These are phyloP conservation scores for Elachura formosa DNA, from an alignment of 2,113 vertebrate species.

Conservation along the genomic window DNA sequence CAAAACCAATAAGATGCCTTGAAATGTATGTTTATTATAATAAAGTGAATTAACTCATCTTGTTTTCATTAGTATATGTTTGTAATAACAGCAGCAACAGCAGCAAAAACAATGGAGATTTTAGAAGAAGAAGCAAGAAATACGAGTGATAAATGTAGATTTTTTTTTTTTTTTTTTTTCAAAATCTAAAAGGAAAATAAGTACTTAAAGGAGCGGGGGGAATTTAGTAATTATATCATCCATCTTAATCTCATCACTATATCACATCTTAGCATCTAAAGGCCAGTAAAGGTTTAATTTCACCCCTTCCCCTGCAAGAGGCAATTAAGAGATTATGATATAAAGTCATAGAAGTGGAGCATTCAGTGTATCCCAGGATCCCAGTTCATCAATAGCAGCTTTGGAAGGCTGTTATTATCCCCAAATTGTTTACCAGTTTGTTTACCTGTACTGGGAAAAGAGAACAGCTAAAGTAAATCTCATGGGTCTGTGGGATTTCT, in stretches of 20 bases:
- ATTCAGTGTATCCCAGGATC: rapidly evolving
- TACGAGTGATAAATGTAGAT: not conserved
- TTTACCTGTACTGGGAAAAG: not conserved
- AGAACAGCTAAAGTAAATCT: not conserved
- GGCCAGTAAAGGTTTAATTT: not conserved
- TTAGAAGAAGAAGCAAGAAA: not conserved
- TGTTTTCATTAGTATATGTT: not conserved
- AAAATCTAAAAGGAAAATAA: not conserved
- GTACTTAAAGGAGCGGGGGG: rapidly evolving
- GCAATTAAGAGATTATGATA: rapidly evolving
- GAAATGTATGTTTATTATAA: not conserved
- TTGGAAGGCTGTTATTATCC: not conserved
- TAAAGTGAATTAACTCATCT: not conserved
- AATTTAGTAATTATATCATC: not conserved
- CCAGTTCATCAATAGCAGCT: not conserved
- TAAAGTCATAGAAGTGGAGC: not conserved
- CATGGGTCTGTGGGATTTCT: not conserved
- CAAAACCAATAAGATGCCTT: not conserved
- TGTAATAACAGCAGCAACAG: not conserved
- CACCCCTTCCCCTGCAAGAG: not conserved
- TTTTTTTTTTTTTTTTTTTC: not conserved
- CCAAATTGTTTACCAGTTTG: not conserved
- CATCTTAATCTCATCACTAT: not conserved
- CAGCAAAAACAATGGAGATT: not conserved
- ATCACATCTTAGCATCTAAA: not conserved